phyloP scores from a whole-genome alignment of 2,888 invertebrate genomes.

The Ypsolopha scabrella region DNA sequence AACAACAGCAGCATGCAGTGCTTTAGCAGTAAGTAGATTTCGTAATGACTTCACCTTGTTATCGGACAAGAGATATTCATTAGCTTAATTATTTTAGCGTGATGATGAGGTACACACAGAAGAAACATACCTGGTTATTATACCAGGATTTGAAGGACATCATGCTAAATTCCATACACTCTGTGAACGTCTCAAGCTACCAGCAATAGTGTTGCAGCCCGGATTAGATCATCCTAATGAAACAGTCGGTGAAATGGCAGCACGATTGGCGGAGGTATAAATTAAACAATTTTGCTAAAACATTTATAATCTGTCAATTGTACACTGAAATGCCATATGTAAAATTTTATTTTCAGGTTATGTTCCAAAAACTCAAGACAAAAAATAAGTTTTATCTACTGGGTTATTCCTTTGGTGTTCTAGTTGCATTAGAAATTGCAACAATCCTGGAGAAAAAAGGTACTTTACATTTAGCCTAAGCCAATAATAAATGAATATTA shows the following conservation, averaged over 20 bases:
- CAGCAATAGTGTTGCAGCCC: constrained; percentile 3
- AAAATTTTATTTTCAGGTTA: not conserved
- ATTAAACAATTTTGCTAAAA: too few relatives aligned
- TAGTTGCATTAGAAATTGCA: constrained; percentile 11
- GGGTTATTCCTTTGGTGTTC: constrained; percentile 11
- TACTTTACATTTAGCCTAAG: not conserved
- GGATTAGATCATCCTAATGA: not conserved
- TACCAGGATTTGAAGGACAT: constrained; percentile 4
- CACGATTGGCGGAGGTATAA: not conserved
- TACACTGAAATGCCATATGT: too few relatives aligned
- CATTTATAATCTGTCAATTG: too few relatives aligned
- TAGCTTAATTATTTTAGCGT: not conserved
- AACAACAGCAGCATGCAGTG: not conserved
- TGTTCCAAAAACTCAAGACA: constrained; percentile 5
- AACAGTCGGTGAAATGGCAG: constrained; percentile 3
- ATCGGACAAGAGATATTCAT: too few relatives aligned
- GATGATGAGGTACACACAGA: constrained; percentile 2
- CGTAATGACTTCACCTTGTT: too few relatives aligned
- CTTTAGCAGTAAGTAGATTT: not conserved
- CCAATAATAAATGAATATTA: too few relatives aligned
- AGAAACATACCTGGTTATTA: not conserved
- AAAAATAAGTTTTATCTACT: constrained; percentile 9
- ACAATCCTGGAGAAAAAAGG: constrained; percentile 9
- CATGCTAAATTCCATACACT: constrained; percentile 1
- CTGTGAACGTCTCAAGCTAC: constrained; percentile 6